Conservation (phyloP, 1,140 invertebrate species). For the Lycorma delicatula region DNA sequence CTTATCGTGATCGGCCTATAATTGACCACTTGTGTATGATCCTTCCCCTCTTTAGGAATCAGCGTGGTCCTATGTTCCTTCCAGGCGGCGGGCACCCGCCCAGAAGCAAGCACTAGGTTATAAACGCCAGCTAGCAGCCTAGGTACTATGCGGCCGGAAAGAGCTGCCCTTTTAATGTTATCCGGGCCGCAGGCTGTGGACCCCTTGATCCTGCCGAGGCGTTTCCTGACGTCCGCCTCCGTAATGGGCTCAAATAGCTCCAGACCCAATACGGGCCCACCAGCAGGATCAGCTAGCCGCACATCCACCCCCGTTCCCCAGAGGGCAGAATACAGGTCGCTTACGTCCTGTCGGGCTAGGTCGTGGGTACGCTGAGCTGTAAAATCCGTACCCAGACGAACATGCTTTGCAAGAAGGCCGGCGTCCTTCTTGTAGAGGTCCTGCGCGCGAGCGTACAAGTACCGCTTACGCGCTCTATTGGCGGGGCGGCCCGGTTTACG, state of each 20-base stretch:
- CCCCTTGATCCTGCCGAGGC: slow-evolving; percentile 1
- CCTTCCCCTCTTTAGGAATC: slow-evolving; percentile 27
- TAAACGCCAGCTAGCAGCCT: slow-evolving; percentile 7
- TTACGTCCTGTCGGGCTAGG: neutral
- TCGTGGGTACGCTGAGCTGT: neutral
- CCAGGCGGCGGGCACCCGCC: slow-evolving; percentile 21
- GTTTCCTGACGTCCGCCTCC: neutral
- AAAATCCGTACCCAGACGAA: neutral
- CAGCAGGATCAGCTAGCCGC: neutral
- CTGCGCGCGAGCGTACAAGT: neutral
- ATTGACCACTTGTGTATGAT: slow-evolving; percentile 14
- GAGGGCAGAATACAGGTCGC: slow-evolving; percentile 8
- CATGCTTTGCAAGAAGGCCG: neutral
- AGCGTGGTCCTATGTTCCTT: slow-evolving; percentile 28
- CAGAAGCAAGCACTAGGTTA: slow-evolving; percentile 16
- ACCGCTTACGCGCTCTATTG: neutral
- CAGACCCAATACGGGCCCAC: neutral
- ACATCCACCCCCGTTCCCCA: slow-evolving; percentile 10
- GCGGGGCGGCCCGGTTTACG: neutral
- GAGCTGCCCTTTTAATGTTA: slow-evolving; percentile 11
- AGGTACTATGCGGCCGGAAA: neutral
- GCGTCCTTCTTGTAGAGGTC: slow-evolving; percentile 5
- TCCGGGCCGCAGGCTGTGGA: slow-evolving; percentile 19
- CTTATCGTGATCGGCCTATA: slow-evolving; percentile 29
- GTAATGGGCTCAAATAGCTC: slow-evolving; percentile 10